Conservation (phyloP, 2,797 vertebrate species). For the Tokudaia tokunoshimensis region DNA sequence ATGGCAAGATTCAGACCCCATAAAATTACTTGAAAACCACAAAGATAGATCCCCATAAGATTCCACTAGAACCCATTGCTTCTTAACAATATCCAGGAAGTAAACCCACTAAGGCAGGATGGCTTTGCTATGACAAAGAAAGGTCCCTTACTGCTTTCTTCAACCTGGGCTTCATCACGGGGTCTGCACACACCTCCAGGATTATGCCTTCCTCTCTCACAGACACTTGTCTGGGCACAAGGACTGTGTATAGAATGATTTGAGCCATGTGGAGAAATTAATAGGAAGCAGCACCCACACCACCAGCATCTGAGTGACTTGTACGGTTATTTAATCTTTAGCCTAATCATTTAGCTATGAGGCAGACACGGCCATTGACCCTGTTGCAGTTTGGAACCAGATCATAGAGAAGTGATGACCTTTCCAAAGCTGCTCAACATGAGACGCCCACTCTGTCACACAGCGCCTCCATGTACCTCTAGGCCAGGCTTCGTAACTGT, state of each 20-base stretch:
- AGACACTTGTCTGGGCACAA: neutral
- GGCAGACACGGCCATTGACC: neutral
- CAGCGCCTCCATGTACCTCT: accelerated
- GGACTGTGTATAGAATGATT: neutral
- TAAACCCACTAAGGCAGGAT: neutral
- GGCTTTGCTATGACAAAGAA: neutral
- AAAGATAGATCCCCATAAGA: neutral
- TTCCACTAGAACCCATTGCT: neutral
- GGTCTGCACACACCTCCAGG: neutral
- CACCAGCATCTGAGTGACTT: neutral
- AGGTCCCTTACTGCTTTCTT: no score
- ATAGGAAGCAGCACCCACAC: neutral
- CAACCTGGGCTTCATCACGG: neutral
- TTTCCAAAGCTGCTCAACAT: neutral
- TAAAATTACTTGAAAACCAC: neutral
- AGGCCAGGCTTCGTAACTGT: neutral
- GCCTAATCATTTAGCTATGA: neutral
- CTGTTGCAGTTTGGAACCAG: neutral
- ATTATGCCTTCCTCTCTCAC: neutral
- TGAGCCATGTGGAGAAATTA: neutral
- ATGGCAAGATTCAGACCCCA: neutral
- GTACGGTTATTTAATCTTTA: neutral
- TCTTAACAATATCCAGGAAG: neutral
- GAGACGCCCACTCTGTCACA: neutral
- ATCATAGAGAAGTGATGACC: neutral